phyloP scores from a whole-genome alignment of 2,888 invertebrate species.

The Drosophila siamana region DNA sequence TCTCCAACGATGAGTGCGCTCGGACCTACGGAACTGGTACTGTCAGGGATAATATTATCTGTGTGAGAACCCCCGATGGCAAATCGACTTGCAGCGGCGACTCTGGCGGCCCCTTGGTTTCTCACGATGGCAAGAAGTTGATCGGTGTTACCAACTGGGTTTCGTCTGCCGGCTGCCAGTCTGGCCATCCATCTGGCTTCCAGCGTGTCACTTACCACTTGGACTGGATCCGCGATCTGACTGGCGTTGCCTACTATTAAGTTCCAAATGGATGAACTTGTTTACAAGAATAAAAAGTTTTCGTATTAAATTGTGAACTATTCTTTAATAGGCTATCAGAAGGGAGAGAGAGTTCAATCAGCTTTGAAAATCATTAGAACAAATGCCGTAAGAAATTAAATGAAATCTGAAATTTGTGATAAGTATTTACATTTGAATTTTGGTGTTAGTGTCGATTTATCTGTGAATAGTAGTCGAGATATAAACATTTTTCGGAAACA shows the following conservation, averaged over 20 bases:
- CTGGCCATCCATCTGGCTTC: conserved; percentile 69
- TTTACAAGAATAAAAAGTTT: background rate
- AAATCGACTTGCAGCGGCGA: conserved; percentile 78
- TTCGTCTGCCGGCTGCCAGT: conserved; percentile 57
- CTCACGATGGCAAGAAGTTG: conserved; percentile 53
- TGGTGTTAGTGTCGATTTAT: too few species aligned
- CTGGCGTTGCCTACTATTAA: conserved; percentile 67
- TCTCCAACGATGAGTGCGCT: conserved; percentile 77
- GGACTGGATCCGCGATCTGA: conserved; percentile 69
- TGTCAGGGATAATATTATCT: conserved; percentile 58
- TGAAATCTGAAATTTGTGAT: too few species aligned
- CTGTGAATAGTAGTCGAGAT: too few species aligned
- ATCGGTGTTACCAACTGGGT: conserved; percentile 74
- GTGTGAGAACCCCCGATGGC: conserved; percentile 62
- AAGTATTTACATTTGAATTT: too few species aligned
- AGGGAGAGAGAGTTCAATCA: too few species aligned
- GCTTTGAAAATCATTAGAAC: too few species aligned
- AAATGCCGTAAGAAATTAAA: too few species aligned
- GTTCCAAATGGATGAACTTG: too few species aligned
- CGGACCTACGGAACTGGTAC: conserved; percentile 32
- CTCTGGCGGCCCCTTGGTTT: conserved; percentile 81
- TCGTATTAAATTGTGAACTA: background rate
- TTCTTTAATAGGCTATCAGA: background rate
- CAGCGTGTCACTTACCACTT: conserved; percentile 69
- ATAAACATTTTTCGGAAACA: too few species aligned